Evolutionary conservation across 2,888 invertebrate genomes (phyloP), one percentile per base, ranked within the genome.

Genomic region (Ganaspis brasiliensis): DNA sequence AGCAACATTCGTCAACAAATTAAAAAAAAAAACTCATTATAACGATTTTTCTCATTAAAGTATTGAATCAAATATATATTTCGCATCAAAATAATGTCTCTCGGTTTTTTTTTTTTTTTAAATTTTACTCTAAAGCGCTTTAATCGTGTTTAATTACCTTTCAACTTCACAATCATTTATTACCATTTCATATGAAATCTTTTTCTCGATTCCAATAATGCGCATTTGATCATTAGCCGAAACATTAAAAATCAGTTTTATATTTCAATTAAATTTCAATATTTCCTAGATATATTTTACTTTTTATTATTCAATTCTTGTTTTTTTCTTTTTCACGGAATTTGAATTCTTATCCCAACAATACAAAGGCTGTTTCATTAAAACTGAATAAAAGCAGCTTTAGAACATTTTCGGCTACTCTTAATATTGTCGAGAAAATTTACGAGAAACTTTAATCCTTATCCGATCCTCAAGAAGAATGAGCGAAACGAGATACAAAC

Each of bases 401-500:
- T 67, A 45, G 9, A n/a, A 24, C 45, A 45, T 67, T 67, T 52
- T 19, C 52, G 45, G 67, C 63, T 67, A 67, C 45, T 16, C 12
- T 19, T 40, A 6, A 63, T 63, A 40, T 63, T 63, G 63, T 40
- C 63, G 21, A 40, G 63, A 61, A 61, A 61, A 40, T 63, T 63
- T 63, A 40, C 37, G 24, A 67, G 45, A 45, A 45, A 67, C 24
- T 67, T 67, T 24, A 67, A 63, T 67, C 67, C 67, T 67, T 67
- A 67, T 67, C 45, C 26, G 67, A 67, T 67, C 67, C 45, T 14
- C 3, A 26, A 16, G n/a, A 45, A 67, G 45, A 45, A 45, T 24
- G 19, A 67, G n/a, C 67, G 45, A 67, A 67, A 67, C 45, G 40
- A 67, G 67, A 67, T 67, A 45, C 67, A 67, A 67, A 67, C 45